Base-by-base conservation (phyloP, 1,140 invertebrate genomes). In the Tetraneura akinire region DNA sequence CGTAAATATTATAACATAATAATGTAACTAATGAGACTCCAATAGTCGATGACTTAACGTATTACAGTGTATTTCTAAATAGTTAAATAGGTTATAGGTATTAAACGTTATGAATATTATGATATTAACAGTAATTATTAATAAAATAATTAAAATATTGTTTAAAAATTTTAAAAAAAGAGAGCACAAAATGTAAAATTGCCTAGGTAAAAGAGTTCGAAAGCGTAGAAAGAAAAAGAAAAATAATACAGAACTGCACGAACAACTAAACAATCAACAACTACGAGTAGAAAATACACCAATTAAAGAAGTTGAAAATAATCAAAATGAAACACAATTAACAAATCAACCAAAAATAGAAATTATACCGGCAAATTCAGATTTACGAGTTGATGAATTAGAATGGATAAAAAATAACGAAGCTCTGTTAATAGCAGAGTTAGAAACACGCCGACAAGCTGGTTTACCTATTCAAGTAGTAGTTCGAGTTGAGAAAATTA, bases 171-270 rank as follows among this genome's bases (percentile, higher is more conserved):
- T 9, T 49, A 23, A 13, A 47, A 70, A 68, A 23, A 47, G 29
- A 42, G 42, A 51, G 47, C 8, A 23, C 45, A 70, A 49, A 71
- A 11, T 29, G 26, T 51, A 51, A 42, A 57, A 23, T 57, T 74
- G 53, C 49, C 16, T 71, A 78, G 74, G 74, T 78, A 78, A 78
- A 78, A 78, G 55, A 78, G 23, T 78, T 62, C 74, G 74, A 47
- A 78, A 78, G 10, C 74, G 74, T 78, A 78, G 74, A 23, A 78
- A 37, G 18, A 78, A 78, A 78, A 78, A 78, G 74, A 78, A 78
- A 78, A n/a, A 1, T 29, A n/a, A 37, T 37, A 29, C 49, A 26
- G 71, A 74, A 14, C 55, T 51, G 1, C 18, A 49, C 5, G 71
- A 68, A 47, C 21, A 68, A 45, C 26, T 53, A 74, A 42, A 37